Percentiles rank a stretch among this genome's conserved stretches.
phyloP scores from a whole-genome alignment of 2,113 vertebrate genomes.

The Crotalus horridus region DNA sequence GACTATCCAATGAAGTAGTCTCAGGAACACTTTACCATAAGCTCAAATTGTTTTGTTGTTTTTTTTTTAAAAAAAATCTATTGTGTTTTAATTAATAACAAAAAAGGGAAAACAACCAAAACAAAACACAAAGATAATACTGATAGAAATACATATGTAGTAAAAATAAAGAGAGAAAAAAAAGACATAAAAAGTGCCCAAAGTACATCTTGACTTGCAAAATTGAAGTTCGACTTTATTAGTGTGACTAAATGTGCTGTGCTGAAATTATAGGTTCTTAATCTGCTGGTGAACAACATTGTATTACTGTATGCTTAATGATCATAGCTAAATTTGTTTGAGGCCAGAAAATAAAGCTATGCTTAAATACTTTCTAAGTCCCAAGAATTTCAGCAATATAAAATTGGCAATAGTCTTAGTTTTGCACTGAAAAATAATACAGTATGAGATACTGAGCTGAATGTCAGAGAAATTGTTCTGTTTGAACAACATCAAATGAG shows the following conservation, averaged over 20 bases:
- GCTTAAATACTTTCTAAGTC: slow-evolving; percentile 44
- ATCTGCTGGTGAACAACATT: background rate
- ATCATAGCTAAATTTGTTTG: slow-evolving; percentile 4
- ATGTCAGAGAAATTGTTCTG: slow-evolving; percentile 58
- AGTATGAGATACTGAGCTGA: slow-evolving; percentile 49
- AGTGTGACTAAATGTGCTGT: background rate
- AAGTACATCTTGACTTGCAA: background rate
- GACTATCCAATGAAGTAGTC: background rate
- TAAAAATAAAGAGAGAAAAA: background rate
- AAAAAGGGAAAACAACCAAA: background rate
- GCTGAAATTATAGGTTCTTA: background rate
- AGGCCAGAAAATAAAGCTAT: slow-evolving; percentile 33
- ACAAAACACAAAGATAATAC: background rate
- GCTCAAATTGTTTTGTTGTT: background rate
- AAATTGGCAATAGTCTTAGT: slow-evolving; percentile 49
- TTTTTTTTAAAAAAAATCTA: too few relatives aligned
- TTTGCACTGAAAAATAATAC: slow-evolving; percentile 65
- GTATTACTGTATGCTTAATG: background rate
- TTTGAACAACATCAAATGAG: slow-evolving; percentile 57
- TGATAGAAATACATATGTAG: background rate
- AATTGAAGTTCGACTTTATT: slow-evolving; percentile 3
- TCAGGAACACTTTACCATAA: background rate
- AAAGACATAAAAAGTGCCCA: background rate
- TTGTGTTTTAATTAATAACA: background rate
- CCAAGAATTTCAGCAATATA: slow-evolving; percentile 53